These are phyloP conservation scores for Neolamprologus sp. DNA, from an alignment of 2,113 vertebrate species.

Conservation along the genomic window DNA sequence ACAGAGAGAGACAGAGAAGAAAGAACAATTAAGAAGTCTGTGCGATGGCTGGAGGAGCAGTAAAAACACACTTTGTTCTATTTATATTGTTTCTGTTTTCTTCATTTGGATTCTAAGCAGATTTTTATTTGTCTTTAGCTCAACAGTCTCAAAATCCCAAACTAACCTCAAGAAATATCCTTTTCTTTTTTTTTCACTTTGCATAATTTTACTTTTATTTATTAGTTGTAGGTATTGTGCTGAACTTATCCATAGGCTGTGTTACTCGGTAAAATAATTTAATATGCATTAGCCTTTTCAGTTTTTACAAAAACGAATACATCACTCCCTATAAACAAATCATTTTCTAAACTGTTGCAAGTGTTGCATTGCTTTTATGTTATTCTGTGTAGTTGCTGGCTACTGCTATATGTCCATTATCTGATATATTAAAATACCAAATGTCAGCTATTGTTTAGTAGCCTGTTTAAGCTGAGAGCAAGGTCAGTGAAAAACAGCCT, in stretches of 20 bases:
- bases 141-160: not conserved
- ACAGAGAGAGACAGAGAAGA: not conserved
- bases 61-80: slow-evolving; percentile 15
- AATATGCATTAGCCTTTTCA: not conserved
- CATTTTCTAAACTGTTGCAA: not conserved
- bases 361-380: not conserved
- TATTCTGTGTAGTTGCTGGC: not conserved
- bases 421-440: not conserved
- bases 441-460: not conserved
- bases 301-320: not conserved
- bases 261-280: not conserved
- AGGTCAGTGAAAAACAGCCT: not conserved
- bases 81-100: not conserved
- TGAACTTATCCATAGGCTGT: not conserved
- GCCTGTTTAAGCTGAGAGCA: not conserved
- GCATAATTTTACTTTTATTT: not conserved
- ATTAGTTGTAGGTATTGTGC: not conserved
- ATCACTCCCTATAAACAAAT: not conserved
- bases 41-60: not conserved
- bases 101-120: not conserved
- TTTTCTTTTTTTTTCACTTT: not conserved
- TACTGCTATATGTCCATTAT: not conserved
- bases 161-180: not conserved
- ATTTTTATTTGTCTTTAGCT: not conserved
- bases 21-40: slow-evolving; percentile 1